These are phyloP conservation scores for Pantherophis guttatus DNA, from an alignment of 2,113 vertebrate genomes.

Conservation along the genomic window DNA sequence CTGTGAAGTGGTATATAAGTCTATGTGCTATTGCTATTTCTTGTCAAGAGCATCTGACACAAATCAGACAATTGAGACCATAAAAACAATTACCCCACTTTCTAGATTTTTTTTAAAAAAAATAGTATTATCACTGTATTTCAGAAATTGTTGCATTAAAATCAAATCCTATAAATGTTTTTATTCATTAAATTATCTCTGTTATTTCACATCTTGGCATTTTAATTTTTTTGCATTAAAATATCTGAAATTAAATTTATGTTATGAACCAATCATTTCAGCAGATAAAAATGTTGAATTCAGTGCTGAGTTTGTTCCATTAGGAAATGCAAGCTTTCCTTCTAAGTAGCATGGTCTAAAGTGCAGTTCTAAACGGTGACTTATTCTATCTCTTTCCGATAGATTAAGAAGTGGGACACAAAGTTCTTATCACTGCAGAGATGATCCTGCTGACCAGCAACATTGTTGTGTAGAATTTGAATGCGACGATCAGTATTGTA, in stretches of 20 bases:
- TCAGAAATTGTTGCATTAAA: neutral
- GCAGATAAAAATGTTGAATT: neutral
- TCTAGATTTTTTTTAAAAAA: neutral
- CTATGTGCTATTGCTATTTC: neutral
- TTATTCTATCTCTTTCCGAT: neutral
- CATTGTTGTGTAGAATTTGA: neutral
- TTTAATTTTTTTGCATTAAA: neutral
- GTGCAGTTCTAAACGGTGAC: neutral
- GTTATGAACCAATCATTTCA: neutral
- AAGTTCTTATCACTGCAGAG: neutral
- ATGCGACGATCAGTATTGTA: neutral
- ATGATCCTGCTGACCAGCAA: neutral
- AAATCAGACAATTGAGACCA: conserved; percentile 8
- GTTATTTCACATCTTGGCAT: neutral
- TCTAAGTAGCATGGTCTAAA: neutral
- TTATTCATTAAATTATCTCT: neutral
- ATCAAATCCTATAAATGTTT: neutral
- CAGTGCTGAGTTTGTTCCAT: neutral
- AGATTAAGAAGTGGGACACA: neutral
- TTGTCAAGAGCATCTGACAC: neutral
- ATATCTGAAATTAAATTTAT: neutral
- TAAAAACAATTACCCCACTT: neutral
- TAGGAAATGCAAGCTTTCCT: neutral
- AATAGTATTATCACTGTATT: neutral
- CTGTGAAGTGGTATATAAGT: too few relatives aligned